A percentile compares a stretch with the other conserved stretches of the same genome.
phyloP scores from a whole-genome alignment of 2,113 vertebrate species.

The Acrocephalus kingi region DNA sequence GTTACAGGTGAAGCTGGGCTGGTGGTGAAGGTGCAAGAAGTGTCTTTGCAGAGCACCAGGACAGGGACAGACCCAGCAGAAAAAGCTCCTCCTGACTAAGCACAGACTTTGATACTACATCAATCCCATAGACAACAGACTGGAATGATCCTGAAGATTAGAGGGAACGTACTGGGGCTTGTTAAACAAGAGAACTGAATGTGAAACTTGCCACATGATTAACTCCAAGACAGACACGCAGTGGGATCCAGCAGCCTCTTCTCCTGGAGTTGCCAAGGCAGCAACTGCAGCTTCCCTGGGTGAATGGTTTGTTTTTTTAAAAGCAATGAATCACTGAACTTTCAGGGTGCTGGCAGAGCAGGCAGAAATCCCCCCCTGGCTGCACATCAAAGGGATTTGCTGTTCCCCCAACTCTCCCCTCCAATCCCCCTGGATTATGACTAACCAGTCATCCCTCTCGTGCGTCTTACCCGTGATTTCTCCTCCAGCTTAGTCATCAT shows the following conservation, averaged over 20 bases:
- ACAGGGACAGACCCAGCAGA: not conserved
- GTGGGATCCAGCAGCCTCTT: not conserved
- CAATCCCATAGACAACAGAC: not conserved
- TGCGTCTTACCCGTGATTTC: conserved; percentile 88
- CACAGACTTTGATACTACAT: not conserved
- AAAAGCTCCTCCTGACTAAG: not conserved
- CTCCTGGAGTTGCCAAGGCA: not conserved
- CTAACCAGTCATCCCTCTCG: conserved; percentile 30
- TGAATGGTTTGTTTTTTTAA: not conserved
- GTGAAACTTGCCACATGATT: conserved; percentile 23
- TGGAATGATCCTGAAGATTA: conserved; percentile 6
- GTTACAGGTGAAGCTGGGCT: not conserved
- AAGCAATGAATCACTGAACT: conserved; percentile 27
- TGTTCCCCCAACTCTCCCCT: not conserved
- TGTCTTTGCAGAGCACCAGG: not conserved
- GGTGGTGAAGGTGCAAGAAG: not conserved
- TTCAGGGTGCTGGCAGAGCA: conserved; percentile 22
- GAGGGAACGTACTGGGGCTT: not conserved
- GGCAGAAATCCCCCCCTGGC: conserved; percentile 13
- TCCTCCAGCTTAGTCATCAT: conserved; percentile 99
- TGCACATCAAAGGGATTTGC: conserved; percentile 28
- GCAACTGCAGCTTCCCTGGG: not conserved
- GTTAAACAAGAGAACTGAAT: conserved; percentile 8
- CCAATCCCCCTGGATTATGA: conserved; percentile 61
- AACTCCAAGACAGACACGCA: not conserved